These are phyloP conservation scores for Rhyacophila evoluta DNA, from an alignment of 2,888 invertebrate species.

Conservation along the genomic window DNA sequence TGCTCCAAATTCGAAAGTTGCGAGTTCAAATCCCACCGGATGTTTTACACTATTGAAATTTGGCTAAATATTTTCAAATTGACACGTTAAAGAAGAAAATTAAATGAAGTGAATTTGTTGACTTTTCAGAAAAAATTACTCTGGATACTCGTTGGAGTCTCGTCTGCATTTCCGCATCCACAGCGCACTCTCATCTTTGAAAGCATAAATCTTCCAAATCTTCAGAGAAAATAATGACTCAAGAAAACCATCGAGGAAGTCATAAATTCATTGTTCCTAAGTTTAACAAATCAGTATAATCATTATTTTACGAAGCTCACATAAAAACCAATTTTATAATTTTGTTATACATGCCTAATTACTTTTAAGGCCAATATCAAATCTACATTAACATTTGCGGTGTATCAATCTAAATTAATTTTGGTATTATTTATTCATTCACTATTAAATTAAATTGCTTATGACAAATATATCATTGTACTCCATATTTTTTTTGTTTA, in stretches of 20 bases:
- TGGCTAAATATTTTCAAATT: too few species aligned
- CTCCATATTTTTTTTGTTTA: background rate
- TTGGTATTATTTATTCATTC: background rate
- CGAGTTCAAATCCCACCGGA: too few species aligned
- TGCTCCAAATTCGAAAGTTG: too few species aligned
- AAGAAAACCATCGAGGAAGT: background rate
- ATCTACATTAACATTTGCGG: background rate
- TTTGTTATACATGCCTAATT: background rate
- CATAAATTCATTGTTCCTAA: background rate
- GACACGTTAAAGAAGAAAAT: too few species aligned
- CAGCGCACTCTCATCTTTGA: constrained; percentile 69
- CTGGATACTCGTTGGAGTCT: constrained; percentile 89
- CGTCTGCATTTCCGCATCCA: constrained; percentile 92
- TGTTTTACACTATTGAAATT: too few species aligned
- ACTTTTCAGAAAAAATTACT: constrained; percentile 87
- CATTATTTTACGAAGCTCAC: background rate
- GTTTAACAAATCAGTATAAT: background rate
- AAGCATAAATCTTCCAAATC: background rate
- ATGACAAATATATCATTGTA: background rate
- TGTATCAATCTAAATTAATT: background rate
- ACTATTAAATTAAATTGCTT: background rate
- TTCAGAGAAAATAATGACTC: background rate
- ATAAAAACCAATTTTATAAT: background rate
- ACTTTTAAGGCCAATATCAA: background rate
- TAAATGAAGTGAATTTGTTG: too few species aligned